phyloP scores from a whole-genome alignment of 1,140 invertebrate species.

The Cheumatopsyche charites region DNA sequence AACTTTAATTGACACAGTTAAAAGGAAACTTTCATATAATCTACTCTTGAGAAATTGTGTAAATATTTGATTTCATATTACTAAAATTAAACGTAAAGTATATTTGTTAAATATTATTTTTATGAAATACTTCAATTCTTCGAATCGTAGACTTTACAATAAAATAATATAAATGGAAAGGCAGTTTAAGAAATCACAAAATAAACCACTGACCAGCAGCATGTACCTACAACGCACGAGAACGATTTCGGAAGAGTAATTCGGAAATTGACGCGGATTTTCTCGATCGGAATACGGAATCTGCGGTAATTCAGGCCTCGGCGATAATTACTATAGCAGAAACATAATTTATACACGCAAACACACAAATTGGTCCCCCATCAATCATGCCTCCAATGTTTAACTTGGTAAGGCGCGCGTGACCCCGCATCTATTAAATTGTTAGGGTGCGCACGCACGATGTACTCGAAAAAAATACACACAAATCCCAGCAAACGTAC shows the following conservation, averaged over 20 bases:
- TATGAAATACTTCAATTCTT: no score
- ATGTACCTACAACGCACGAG: no score
- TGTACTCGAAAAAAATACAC: neutral
- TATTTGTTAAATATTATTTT: no score
- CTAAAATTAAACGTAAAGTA: no score
- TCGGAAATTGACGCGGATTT: neutral
- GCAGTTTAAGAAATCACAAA: no score
- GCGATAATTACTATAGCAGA: slow-evolving; percentile 29
- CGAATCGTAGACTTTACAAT: no score
- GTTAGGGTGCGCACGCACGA: slow-evolving; percentile 4
- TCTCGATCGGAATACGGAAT: slow-evolving; percentile 26
- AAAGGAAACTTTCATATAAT: slow-evolving; percentile 1
- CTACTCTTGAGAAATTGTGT: neutral
- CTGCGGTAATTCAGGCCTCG: no score
- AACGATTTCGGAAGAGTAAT: neutral
- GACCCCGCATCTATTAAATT: slow-evolving; percentile 36
- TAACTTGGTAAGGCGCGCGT: slow-evolving; percentile 28
- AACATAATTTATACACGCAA: slow-evolving; percentile 41
- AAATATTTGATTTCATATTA: neutral
- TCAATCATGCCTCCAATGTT: slow-evolving; percentile 39
- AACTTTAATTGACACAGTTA: slow-evolving; percentile 5
- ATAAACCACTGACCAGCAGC: no score
- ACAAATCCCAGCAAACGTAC: no score
- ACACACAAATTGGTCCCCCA: slow-evolving; percentile 38
- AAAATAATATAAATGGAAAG: no score